Evolutionary conservation across 2,113 vertebrate genomes (phyloP).

Genomic region (Strix uralensis): DNA sequence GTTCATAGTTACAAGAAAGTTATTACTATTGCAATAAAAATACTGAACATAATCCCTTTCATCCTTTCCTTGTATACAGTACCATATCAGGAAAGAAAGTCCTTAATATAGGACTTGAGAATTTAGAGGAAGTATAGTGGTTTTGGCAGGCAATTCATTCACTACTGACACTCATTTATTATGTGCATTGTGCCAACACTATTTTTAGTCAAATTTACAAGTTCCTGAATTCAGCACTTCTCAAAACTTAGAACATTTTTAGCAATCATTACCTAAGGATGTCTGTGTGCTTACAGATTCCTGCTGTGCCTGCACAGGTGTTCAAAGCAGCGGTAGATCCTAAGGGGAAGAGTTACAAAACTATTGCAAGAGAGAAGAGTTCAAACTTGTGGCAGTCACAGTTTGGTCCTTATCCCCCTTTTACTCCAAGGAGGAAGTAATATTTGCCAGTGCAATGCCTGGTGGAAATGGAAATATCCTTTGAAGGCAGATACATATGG

Average conservation of each 20-base stretch:
- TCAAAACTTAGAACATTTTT: conserved; percentile 14
- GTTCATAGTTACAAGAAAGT: background rate
- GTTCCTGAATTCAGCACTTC: conserved; percentile 33
- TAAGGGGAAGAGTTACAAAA: background rate
- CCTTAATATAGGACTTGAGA: background rate
- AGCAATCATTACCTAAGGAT: background rate
- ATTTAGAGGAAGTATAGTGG: background rate
- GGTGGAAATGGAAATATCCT: background rate
- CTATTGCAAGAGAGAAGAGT: background rate
- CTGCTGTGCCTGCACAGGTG: conserved; percentile 2
- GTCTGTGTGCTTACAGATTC: background rate
- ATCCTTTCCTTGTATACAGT: background rate
- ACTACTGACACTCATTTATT: background rate
- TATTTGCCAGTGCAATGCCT: background rate
- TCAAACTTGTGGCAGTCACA: background rate
- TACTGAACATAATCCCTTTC: background rate
- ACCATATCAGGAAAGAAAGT: background rate
- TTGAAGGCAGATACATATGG: background rate
- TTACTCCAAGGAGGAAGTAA: background rate
- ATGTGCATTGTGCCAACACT: background rate
- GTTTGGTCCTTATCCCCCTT: background rate
- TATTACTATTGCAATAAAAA: background rate
- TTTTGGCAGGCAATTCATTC: conserved; percentile 1
- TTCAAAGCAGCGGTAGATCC: background rate
- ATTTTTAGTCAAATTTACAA: conserved; percentile 12